Base-by-base conservation (phyloP, 2,888 invertebrate genomes). In the Operophtera brumata region DNA sequence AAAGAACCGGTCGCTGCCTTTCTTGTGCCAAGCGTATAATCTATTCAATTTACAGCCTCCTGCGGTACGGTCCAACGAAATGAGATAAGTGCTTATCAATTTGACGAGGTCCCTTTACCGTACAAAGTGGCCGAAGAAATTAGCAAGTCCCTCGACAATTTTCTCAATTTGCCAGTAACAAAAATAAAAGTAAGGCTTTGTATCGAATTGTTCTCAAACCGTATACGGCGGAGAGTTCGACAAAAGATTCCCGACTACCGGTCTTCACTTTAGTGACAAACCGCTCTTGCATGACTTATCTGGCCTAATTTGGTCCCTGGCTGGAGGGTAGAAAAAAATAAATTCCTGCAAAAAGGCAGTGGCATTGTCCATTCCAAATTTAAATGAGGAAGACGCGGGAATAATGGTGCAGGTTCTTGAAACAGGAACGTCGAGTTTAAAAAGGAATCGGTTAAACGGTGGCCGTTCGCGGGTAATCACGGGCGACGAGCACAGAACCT, bases 391-490 rank as follows among this genome's bases (percentile, higher is more conserved):
- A 88, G 85, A 78, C 79, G 79, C 77, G 77, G 82, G 80, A 85
- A 83, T 89, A 89, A 87, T 87, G 86, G 84, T 62, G 72, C 82
- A 70, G 80, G 81, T 82, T 87, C 72, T 82, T 74, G 70, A 84
- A 87, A 86, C 86, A 86, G 85, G 86, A 86, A 84, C 85, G 85
- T 80, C 79, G 70, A 80, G 82, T 85, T 88, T 77, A 80, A 86
- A 88, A 86, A 80, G 84, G 86, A 84, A 81, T 85, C 82, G 75
- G 73, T 86, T 88, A 86, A 86, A 86, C 86, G 82, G 87, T 77
- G 82, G 82, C 87, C 86, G 84, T 88, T 88, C 73, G 83, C 86
- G 78, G 78, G 87, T 89, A 89, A 89, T 89, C 89, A 87, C 87
- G 77, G 81, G 78, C 78, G 83, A 86, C 83, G 80, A 71, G 80